Base-by-base conservation (phyloP, 1,140 invertebrate species). In the Pantala flavescens region DNA sequence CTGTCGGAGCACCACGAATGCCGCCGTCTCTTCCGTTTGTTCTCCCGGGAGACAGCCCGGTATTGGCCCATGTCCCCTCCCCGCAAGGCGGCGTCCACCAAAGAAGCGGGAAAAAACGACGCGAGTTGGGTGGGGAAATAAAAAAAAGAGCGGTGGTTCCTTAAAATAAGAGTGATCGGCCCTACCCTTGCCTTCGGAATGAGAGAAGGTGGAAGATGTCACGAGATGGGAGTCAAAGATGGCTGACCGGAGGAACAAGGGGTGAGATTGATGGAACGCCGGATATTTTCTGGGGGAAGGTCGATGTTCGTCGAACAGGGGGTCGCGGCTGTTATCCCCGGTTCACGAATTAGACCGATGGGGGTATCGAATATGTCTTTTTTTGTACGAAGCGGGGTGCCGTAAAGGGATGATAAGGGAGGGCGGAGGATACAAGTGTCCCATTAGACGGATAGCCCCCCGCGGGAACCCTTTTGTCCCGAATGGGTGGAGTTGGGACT, bases 381-480 rank as follows among this genome's bases (percentile, higher is more conserved):
- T 63, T 63, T 16, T 21, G 49, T 36, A 63, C 16, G 3, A 63
- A 19, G 49, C 16, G 49, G n/a, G 14, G 49, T 7, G 49, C 49
- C 49, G 49, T 63, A 63, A 63, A 63, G 49, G 49, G 49, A 63
- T 63, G 49, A 63, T 63, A 63, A 63, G 49, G 12, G n/a, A 63
- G 2, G 49, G 49, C 12, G 49, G 49, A 16, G 49, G n/a, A 63
- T 63, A 63, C 49, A 63, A 63, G 49, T 63, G 49, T 63, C 49
- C 49, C 49, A 63, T 63, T 63, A 63, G n/a, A 21, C 49, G 49
- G 49, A 16, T 14, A 3, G 3, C 12, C 49, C 28, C 3, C 28
- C 28, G 3, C 28, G 28, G 28, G 28, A 36, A 36, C 28, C 28
- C 28, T 36, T n/a, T 36, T 36, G 28, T 36, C 28, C 28, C 3